A percentile compares a stretch with the other conserved stretches of the same genome.
phyloP scores from a whole-genome alignment of 2,113 vertebrate species.

The Fregata magnificens region DNA sequence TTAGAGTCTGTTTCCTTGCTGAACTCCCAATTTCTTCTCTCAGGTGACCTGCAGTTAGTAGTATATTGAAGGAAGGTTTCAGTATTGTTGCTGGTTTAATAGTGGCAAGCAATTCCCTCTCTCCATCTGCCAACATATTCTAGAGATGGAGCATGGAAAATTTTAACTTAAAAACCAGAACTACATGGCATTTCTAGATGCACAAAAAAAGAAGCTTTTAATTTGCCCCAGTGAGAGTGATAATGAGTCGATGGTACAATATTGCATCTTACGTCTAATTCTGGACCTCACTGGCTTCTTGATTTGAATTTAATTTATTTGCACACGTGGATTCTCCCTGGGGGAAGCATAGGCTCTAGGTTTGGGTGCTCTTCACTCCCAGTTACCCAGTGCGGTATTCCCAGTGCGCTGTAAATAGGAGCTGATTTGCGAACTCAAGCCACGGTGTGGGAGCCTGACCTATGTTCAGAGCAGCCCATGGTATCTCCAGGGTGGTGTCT shows the following conservation, averaged over 20 bases:
- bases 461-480: background rate
- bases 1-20: background rate
- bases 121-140: background rate
- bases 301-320: background rate
- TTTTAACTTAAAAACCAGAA: background rate
- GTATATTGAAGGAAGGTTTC: background rate
- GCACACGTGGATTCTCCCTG: background rate
- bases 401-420: background rate
- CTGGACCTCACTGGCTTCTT: background rate
- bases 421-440: background rate
- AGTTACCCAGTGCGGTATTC: background rate
- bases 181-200: background rate
- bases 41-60: background rate
- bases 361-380: background rate
- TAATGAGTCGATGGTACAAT: fast-evolving
- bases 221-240: background rate
- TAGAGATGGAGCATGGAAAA: background rate
- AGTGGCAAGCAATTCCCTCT: background rate
- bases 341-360: background rate
- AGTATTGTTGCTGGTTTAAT: background rate
- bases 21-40: background rate
- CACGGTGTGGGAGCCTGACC: background rate
- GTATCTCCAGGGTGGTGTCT: background rate
- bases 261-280: background rate
- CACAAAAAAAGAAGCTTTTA: background rate